Conservation (phyloP, 2,888 invertebrate species). For the Ferdinandea cuprea region DNA sequence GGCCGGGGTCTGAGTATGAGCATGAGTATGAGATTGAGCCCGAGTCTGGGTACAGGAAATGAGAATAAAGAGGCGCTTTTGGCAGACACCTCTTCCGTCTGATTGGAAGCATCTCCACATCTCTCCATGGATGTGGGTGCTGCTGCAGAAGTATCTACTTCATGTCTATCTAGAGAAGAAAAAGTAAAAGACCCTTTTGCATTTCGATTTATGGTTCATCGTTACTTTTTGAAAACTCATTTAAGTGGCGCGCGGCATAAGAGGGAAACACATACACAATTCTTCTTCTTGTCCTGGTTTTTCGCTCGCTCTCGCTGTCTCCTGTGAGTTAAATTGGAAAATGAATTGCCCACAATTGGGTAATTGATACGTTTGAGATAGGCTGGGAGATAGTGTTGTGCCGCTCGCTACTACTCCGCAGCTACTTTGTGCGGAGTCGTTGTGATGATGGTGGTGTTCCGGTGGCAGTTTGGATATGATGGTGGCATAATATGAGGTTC, state of each 20-base stretch:
- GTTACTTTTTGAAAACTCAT: constrained; percentile 69
- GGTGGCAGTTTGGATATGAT: constrained; percentile 3
- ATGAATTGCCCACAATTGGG: constrained; percentile 74
- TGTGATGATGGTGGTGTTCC: constrained; percentile 23
- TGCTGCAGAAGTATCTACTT: neutral
- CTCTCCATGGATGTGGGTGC: constrained; percentile 59
- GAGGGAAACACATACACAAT: constrained; percentile 11
- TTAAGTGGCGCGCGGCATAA: constrained; percentile 35
- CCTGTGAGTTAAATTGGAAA: constrained; percentile 65
- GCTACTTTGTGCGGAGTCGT: constrained; percentile 52
- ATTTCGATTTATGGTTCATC: constrained; percentile 64
- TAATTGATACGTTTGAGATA: constrained; percentile 74
- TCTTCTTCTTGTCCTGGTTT: constrained; percentile 22
- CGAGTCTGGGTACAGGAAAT: constrained; percentile 65
- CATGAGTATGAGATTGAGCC: too few species aligned
- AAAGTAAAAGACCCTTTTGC: constrained; percentile 22
- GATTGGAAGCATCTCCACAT: constrained; percentile 47
- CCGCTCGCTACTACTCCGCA: constrained; percentile 52
- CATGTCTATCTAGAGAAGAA: too few species aligned
- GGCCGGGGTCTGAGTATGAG: too few species aligned
- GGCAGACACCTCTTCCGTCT: constrained; percentile 66
- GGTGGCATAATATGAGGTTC: constrained; percentile 33
- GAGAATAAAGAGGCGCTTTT: constrained; percentile 65
- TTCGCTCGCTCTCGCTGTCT: neutral
- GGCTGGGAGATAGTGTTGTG: constrained; percentile 66